A percentile compares a stretch with the other conserved stretches of the same genome.
phyloP scores from a whole-genome alignment of 2,888 invertebrate genomes.

The Plebejus argus region DNA sequence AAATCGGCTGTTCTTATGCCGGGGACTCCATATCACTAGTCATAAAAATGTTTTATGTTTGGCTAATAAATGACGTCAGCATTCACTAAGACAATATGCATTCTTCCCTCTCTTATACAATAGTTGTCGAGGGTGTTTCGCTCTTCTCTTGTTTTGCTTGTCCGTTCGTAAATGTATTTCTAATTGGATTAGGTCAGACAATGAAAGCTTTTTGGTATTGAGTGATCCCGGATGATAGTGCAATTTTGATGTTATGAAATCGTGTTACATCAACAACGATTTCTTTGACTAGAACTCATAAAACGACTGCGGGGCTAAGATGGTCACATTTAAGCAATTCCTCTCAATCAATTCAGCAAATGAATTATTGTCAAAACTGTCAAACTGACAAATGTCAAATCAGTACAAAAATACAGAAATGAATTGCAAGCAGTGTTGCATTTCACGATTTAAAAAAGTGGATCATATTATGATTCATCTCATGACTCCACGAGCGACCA shows the following conservation, averaged over 20 bases:
- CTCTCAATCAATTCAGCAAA: no score
- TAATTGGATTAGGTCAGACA: constrained; percentile 59
- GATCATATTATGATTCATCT: no score
- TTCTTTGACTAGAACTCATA: no score
- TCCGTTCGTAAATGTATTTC: constrained; percentile 56
- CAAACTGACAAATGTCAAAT: no score
- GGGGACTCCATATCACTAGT: constrained; percentile 69
- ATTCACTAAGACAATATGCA: constrained; percentile 79
- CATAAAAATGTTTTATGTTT: constrained; percentile 81
- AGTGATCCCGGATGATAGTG: constrained; percentile 24
- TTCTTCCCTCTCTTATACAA: constrained; percentile 71
- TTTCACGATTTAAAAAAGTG: no score
- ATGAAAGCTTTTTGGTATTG: constrained; percentile 42
- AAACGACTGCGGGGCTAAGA: no score
- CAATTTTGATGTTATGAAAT: not conserved
- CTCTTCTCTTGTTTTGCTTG: constrained; percentile 67
- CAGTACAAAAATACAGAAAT: no score
- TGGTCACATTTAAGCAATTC: no score
- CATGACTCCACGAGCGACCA: no score
- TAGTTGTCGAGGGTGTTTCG: constrained; percentile 69
- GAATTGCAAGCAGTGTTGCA: no score
- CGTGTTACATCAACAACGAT: not conserved
- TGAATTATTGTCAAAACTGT: no score
- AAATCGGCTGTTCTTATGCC: constrained; percentile 71
- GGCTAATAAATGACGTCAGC: constrained; percentile 81